Evolutionary conservation across 2,888 invertebrate species (phyloP).

Genomic region (Callyntrura guangdongensis): DNA sequence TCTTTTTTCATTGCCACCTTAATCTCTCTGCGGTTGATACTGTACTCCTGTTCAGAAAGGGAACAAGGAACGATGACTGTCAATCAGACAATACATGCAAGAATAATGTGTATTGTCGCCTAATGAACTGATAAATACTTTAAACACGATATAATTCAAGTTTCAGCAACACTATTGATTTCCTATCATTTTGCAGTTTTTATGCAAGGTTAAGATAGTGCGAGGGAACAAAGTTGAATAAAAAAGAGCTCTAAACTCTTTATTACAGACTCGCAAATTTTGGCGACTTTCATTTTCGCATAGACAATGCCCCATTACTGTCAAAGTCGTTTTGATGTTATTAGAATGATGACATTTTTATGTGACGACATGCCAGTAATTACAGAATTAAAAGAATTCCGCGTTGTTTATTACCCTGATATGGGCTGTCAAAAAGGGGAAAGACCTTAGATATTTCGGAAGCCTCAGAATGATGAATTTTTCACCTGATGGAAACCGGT

Average conservation of each 20-base stretch:
- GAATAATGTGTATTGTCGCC: constrained; percentile 35
- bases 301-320: constrained; percentile 52
- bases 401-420: too few relatives aligned
- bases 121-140: constrained; percentile 66
- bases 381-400: background rate
- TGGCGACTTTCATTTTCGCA: constrained; percentile 46
- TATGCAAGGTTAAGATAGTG: too few relatives aligned
- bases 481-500: too few relatives aligned
- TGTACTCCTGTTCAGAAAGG: too few relatives aligned
- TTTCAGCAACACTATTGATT: constrained; percentile 22
- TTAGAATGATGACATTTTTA: background rate
- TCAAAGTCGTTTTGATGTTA: too few relatives aligned
- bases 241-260: background rate
- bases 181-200: constrained; percentile 27
- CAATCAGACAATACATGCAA: background rate
- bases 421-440: background rate
- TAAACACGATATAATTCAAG: constrained; percentile 48
- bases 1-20: constrained; percentile 41
- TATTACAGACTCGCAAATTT: constrained; percentile 4
- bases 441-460: background rate
- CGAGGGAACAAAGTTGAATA: too few relatives aligned
- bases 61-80: background rate
- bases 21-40: constrained; percentile 5
- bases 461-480: too few relatives aligned
- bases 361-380: background rate